Evolutionary conservation across 1,140 invertebrate species (phyloP).

Genomic region (Aporrectodea caliginosa): DNA sequence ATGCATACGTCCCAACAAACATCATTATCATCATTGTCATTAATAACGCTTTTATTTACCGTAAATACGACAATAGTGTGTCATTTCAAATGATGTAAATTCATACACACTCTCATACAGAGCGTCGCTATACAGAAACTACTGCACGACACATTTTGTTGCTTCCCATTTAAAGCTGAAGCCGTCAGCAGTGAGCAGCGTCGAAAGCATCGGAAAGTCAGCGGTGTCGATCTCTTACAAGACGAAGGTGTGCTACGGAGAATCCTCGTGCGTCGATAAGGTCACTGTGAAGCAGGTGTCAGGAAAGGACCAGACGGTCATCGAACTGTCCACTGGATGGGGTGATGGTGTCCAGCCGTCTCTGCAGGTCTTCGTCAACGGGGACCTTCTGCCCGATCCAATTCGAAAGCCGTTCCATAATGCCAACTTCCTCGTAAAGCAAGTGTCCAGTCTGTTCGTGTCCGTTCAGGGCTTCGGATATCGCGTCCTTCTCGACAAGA

Average conservation of each 20-base stretch:
- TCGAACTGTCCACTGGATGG: not conserved
- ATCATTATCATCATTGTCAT: no score
- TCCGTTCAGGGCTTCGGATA: slow-evolving; percentile 2
- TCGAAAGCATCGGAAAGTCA: not conserved
- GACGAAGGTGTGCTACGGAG: not conserved
- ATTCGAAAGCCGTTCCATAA: not conserved
- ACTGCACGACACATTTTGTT: no score
- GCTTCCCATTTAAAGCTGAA: no score
- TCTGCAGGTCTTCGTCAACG: slow-evolving; percentile 10
- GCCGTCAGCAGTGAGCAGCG: not conserved
- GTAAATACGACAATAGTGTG: no score
- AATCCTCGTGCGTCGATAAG: not conserved
- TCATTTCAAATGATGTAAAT: no score
- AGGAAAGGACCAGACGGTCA: not conserved
- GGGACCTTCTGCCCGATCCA: not conserved
- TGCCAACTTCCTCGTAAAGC: not conserved
- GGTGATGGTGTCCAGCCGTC: no score
- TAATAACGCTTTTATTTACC: no score
- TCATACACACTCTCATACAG: no score
- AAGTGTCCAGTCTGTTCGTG: not conserved
- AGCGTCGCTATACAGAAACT: no score
- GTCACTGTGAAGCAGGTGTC: not conserved
- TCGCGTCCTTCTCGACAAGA: not conserved
- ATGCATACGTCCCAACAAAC: no score
- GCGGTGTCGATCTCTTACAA: not conserved